phyloP scores from a whole-genome alignment of 2,113 vertebrate species.

The Chaetodon auriga region DNA sequence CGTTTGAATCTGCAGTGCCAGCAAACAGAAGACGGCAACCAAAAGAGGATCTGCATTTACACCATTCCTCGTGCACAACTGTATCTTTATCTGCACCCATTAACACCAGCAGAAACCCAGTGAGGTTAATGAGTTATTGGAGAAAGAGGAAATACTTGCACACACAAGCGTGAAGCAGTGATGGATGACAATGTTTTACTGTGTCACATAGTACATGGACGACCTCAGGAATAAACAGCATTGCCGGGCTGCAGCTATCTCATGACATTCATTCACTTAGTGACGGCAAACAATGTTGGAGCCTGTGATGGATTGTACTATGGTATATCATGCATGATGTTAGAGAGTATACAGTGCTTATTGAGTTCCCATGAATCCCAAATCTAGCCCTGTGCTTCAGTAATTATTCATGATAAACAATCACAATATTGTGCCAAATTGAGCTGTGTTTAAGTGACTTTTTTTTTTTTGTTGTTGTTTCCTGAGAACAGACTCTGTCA shows the following conservation, averaged over 20 bases:
- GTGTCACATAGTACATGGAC: slow-evolving; percentile 68
- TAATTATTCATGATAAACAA: slow-evolving; percentile 29
- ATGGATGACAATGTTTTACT: slow-evolving; percentile 77
- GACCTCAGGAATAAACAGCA: slow-evolving; percentile 61
- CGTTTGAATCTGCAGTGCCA: slow-evolving; percentile 4
- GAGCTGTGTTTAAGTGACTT: background rate
- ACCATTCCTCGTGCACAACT: slow-evolving; percentile 10
- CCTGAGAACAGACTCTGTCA: background rate
- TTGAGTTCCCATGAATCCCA: slow-evolving; percentile 58
- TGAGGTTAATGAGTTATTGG: slow-evolving; percentile 82
- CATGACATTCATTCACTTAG: slow-evolving; percentile 67
- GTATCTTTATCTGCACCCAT: slow-evolving; percentile 34
- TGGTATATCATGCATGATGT: slow-evolving; percentile 54
- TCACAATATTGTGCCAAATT: slow-evolving; percentile 1
- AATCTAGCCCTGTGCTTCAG: slow-evolving; percentile 5
- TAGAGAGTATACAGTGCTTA: slow-evolving; percentile 23
- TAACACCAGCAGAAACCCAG: slow-evolving; percentile 38
- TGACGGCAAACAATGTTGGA: slow-evolving; percentile 70
- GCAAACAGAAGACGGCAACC: slow-evolving; percentile 1
- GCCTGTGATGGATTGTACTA: slow-evolving; percentile 72
- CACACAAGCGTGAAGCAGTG: slow-evolving; percentile 64
- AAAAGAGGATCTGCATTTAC: slow-evolving; percentile 27
- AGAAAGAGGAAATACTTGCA: slow-evolving; percentile 82
- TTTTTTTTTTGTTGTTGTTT: background rate
- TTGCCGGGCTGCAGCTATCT: slow-evolving; percentile 56